These are phyloP conservation scores for Morpho achilles DNA, from an alignment of 2,888 invertebrate genomes.

Conservation along the genomic window DNA sequence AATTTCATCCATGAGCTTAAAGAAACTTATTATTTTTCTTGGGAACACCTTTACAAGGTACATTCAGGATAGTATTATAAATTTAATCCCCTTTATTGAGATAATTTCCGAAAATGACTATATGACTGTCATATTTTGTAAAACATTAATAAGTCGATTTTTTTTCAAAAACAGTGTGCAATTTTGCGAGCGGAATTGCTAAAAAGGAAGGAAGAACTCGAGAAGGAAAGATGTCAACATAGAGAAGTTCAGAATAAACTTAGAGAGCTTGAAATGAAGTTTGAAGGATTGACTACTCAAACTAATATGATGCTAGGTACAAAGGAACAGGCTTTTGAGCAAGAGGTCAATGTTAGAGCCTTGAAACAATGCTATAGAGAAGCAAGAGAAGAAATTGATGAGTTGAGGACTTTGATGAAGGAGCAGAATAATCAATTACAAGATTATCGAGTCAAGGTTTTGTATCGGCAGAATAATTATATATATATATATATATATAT, in stretches of 20 bases:
- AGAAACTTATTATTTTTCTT: too few species aligned
- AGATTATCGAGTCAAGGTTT: conserved; percentile 83
- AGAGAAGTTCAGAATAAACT: conserved; percentile 69
- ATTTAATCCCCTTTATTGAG: too few species aligned
- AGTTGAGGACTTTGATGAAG: conserved; percentile 79
- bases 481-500: too few species aligned
- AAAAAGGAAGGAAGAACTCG: conserved; percentile 75
- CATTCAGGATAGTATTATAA: too few species aligned
- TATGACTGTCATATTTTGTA: too few species aligned
- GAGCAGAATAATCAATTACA: conserved; percentile 84
- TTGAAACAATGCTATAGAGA: conserved; percentile 80
- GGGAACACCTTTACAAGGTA: too few species aligned
- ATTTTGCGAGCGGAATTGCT: conserved; percentile 58
- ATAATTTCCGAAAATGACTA: too few species aligned
- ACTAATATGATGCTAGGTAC: conserved; percentile 69
- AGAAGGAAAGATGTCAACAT: conserved; percentile 78
- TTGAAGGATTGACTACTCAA: conserved; percentile 47
- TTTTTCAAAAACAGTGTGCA: conserved; percentile 48
- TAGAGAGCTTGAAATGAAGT: conserved; percentile 63
- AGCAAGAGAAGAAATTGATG: conserved; percentile 78
- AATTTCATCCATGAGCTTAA: too few species aligned
- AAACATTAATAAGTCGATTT: not conserved
- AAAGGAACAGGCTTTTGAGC: conserved; percentile 81
- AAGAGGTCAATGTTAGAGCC: conserved; percentile 68
- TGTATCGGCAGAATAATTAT: too few species aligned